Evolutionary conservation across 2,797 vertebrate species (phyloP).

Genomic region (Cyprinodon diabolis): DNA sequence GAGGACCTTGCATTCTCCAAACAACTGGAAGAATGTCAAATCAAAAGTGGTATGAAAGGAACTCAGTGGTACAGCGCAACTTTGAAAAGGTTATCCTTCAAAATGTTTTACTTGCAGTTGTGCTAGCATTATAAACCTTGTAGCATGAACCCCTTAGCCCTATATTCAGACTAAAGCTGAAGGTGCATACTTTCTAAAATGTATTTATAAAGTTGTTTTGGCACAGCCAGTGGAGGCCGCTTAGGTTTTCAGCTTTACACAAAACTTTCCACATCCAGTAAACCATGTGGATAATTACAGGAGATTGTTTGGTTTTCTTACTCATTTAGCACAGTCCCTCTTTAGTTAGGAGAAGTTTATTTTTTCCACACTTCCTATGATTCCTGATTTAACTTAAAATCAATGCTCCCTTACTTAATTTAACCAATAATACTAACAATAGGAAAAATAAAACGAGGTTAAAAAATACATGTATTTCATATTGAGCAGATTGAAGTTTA

Average conservation of each 20-base stretch:
- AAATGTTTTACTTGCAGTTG: constrained; percentile 4
- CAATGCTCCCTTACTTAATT: background rate
- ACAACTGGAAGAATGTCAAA: background rate
- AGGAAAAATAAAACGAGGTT: background rate
- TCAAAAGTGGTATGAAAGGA: constrained; percentile 12
- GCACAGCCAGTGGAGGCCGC: constrained; percentile 12
- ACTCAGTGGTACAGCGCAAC: constrained; percentile 19
- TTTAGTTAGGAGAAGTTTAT: constrained; percentile 31
- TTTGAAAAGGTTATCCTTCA: constrained; percentile 17
- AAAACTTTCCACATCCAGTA: constrained; percentile 22
- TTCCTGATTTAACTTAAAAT: background rate
- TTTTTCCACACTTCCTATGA: constrained; percentile 1
- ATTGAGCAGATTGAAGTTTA: constrained; percentile 22
- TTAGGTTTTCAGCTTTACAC: constrained; percentile 1
- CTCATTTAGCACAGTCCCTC: constrained; percentile 12
- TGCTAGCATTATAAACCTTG: background rate
- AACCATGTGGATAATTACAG: constrained; percentile 11
- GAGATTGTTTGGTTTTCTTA: constrained; percentile 16
- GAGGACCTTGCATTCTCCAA: background rate
- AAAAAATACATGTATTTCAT: background rate
- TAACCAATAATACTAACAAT: background rate
- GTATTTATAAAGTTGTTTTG: constrained; percentile 7
- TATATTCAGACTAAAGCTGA: background rate
- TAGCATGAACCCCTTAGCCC: constrained; percentile 14
- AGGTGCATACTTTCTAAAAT: constrained; percentile 7